These are phyloP conservation scores for Phrynocephalus forsythii DNA, from an alignment of 2,797 vertebrate genomes.

Conservation along the genomic window DNA sequence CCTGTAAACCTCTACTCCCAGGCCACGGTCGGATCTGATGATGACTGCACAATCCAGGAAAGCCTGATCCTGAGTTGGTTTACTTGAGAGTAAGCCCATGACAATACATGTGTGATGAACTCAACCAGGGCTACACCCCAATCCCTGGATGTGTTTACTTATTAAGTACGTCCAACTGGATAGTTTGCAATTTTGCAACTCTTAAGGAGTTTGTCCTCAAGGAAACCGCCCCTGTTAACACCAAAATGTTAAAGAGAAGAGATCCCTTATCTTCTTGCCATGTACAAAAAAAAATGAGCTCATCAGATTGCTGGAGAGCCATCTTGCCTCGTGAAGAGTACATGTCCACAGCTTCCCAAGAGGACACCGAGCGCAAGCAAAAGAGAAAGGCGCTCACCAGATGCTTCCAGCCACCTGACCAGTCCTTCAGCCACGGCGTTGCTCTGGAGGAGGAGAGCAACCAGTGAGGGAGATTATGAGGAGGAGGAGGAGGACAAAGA, in stretches of 20 bases:
- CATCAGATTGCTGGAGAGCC: slow-evolving; percentile 50
- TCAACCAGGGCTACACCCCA: no score
- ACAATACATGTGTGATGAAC: no score
- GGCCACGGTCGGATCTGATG: no score
- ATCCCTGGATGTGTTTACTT: no score
- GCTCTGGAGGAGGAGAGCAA: not conserved
- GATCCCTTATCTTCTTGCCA: slow-evolving; percentile 69
- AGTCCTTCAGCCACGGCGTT: slow-evolving; percentile 14
- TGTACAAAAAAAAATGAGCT: slow-evolving; percentile 72
- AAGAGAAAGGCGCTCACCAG: not conserved
- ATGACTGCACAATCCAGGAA: no score
- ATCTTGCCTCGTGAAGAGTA: slow-evolving; percentile 10
- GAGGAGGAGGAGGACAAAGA: not conserved
- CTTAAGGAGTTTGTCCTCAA: no score
- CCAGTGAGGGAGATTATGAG: not conserved
- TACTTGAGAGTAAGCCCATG: no score
- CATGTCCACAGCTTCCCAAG: slow-evolving; percentile 19
- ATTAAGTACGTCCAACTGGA: no score
- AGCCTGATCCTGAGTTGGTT: no score
- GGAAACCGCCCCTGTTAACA: not conserved
- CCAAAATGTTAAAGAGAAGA: not conserved
- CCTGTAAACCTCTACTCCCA: no score
- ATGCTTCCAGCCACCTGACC: not conserved
- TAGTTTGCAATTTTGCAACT: no score
- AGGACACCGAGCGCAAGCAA: not conserved